Percentiles rank a stretch among this genome's conserved stretches.
phyloP scores from a whole-genome alignment of 2,888 invertebrate genomes.

The Melieria picta region DNA sequence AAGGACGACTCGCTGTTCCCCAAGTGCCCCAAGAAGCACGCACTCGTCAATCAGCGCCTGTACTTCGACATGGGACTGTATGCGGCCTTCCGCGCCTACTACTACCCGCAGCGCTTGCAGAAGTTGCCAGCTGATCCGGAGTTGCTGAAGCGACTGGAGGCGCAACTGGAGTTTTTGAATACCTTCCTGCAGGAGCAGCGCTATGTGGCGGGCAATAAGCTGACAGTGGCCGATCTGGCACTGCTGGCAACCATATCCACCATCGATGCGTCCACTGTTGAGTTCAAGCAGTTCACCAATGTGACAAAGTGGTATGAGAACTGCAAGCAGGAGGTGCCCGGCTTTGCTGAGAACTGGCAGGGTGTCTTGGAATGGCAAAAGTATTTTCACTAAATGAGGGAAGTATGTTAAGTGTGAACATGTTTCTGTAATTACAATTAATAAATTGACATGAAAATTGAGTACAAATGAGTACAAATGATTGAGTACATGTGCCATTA shows the following conservation, averaged over 20 bases:
- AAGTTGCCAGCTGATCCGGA: constrained; percentile 72
- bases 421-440: neutral
- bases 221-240: constrained; percentile 83
- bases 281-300: constrained; percentile 75
- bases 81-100: constrained; percentile 74
- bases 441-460: neutral
- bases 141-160: constrained; percentile 74
- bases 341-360: constrained; percentile 70
- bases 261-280: constrained; percentile 72
- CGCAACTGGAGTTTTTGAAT: constrained; percentile 75
- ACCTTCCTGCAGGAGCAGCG: constrained; percentile 68
- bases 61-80: constrained; percentile 83
- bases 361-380: constrained; percentile 69
- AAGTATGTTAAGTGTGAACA: neutral
- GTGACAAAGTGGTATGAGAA: constrained; percentile 72
- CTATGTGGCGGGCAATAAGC: constrained; percentile 73
- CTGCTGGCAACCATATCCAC: constrained; percentile 76
- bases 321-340: constrained; percentile 69
- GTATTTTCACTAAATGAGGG: constrained; percentile 45
- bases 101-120: constrained; percentile 71
- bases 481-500: neutral
- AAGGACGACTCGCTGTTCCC: constrained; percentile 78
- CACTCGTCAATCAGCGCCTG: constrained; percentile 80
- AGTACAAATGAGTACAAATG: neutral
- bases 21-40: constrained; percentile 78